These are phyloP conservation scores for Lamprotornis superbus DNA, from an alignment of 2,113 vertebrate genomes.

Conservation along the genomic window DNA sequence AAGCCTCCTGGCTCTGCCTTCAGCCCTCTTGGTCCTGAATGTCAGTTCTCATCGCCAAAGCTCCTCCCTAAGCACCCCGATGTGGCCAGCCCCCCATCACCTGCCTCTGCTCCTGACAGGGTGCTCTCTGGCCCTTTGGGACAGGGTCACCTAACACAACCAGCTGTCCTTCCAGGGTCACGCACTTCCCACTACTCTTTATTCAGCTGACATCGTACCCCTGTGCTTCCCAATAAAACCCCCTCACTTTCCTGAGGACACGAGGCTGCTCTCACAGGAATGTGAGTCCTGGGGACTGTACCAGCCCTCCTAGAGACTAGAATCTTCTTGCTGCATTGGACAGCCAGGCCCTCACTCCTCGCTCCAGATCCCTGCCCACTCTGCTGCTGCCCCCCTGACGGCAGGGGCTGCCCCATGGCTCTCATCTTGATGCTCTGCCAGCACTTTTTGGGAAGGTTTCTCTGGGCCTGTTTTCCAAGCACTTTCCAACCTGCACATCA, in stretches of 20 bases:
- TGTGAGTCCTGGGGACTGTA: neutral
- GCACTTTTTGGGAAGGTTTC: neutral
- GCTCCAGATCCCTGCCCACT: neutral
- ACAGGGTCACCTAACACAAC: accelerated
- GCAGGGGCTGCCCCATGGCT: neutral
- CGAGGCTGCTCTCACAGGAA: neutral
- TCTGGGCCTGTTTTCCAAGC: neutral
- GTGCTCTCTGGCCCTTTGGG: accelerated
- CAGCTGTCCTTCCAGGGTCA: neutral
- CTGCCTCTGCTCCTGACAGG: neutral
- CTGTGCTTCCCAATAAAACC: neutral
- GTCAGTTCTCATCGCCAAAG: constrained; percentile 39
- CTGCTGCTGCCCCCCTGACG: neutral
- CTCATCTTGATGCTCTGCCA: neutral
- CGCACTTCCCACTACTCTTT: accelerated
- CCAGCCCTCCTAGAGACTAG: neutral
- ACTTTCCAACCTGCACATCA: neutral
- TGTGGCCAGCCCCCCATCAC: neutral
- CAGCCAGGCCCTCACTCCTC: neutral
- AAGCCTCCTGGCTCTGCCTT: neutral
- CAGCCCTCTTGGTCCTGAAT: constrained; percentile 1
- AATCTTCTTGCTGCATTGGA: neutral
- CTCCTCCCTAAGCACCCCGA: neutral
- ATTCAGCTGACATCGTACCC: neutral
- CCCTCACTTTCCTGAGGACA: neutral